phyloP scores from a whole-genome alignment of 2,888 invertebrate species.

The Leptinotarsa rubiginosa region DNA sequence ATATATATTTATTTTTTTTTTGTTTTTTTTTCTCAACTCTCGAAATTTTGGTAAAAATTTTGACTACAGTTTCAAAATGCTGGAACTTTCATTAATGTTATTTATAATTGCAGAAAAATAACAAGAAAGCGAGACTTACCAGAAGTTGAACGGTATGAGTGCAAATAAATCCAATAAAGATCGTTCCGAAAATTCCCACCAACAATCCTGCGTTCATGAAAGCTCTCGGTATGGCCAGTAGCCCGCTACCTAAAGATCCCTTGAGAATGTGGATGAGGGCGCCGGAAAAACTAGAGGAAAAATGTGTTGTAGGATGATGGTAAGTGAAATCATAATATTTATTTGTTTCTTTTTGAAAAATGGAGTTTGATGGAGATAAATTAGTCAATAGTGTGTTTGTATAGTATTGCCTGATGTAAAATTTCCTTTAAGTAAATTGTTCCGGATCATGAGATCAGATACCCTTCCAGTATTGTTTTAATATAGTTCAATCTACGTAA shows the following conservation, averaged over 20 bases:
- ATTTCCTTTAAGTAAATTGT: not conserved
- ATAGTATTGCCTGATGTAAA: no score
- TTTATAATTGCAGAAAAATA: not conserved
- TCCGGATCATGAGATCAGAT: not conserved
- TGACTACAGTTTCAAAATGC: no score
- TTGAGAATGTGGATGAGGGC: slow-evolving; percentile 92
- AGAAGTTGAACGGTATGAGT: slow-evolving; percentile 94
- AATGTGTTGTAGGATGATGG: not conserved
- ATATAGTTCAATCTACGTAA: not conserved
- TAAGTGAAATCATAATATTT: not conserved
- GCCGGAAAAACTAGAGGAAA: slow-evolving; percentile 75
- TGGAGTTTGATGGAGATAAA: no score
- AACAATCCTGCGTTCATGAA: slow-evolving; percentile 89
- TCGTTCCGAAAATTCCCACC: slow-evolving; percentile 86
- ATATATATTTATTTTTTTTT: no score
- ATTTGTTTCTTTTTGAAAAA: no score
- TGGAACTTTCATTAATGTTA: not conserved
- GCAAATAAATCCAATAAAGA: slow-evolving; percentile 71
- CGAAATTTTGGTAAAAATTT: no score
- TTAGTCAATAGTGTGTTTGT: no score
- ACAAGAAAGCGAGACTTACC: slow-evolving; percentile 70
- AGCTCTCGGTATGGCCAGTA: slow-evolving; percentile 95
- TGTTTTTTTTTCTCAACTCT: no score
- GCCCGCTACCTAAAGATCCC: slow-evolving; percentile 94
- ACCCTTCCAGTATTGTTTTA: not conserved